Evolutionary conservation across 2,888 invertebrate species (phyloP).

Genomic region (Harpalus rubripes): DNA sequence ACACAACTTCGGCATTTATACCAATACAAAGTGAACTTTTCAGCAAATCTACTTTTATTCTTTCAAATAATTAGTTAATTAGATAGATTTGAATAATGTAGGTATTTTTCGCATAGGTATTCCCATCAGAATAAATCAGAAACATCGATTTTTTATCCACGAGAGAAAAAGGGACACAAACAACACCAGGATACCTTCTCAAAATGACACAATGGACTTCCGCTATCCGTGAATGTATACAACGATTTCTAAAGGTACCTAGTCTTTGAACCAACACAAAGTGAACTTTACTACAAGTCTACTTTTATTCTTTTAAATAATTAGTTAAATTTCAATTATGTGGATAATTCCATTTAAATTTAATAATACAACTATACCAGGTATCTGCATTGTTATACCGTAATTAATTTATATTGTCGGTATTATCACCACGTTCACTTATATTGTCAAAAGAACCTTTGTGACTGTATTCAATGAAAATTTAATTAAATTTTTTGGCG

Average conservation of each 20-base stretch:
- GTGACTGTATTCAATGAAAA: too few species aligned
- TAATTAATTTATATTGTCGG: too few species aligned
- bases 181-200: constrained; percentile 60
- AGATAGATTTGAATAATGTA: not conserved
- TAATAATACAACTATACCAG: not conserved
- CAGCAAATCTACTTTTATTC: not conserved
- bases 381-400: not conserved
- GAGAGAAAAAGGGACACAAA: constrained; percentile 50
- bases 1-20: not conserved
- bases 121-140: constrained; percentile 64
- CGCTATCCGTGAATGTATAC: constrained; percentile 34
- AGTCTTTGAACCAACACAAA: not conserved
- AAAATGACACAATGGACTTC: constrained; percentile 59
- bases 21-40: not conserved
- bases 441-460: too few species aligned
- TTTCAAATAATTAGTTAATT: constrained; percentile 22
- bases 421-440: too few species aligned
- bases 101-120: constrained; percentile 56
- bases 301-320: constrained; percentile 13
- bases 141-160: constrained; percentile 59
- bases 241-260: constrained; percentile 31
- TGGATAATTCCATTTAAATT: not conserved
- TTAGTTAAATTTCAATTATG: constrained; percentile 13
- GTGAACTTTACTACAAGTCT: not conserved
- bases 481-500: too few species aligned